A percentile compares a stretch with the other conserved stretches of the same genome.
Conservation (phyloP, 1,140 invertebrate species). For the Drosophila pectinifera region DNA sequence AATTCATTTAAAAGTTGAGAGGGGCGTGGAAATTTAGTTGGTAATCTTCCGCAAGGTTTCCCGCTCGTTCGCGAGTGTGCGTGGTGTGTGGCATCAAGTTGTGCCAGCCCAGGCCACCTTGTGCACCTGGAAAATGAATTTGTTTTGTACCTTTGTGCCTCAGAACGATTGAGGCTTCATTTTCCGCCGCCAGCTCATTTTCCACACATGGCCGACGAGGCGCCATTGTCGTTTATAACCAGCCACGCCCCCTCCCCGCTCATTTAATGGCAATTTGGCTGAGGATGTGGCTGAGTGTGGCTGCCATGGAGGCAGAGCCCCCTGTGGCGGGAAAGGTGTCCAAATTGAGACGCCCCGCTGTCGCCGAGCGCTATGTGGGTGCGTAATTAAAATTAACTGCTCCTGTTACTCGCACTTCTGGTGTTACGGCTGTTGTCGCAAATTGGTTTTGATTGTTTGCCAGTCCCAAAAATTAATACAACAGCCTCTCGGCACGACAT, state of each 20-base stretch:
- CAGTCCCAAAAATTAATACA: conserved; percentile 54
- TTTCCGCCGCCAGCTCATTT: conserved; percentile 56
- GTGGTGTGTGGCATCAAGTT: conserved; percentile 8
- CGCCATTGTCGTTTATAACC: conserved; percentile 75
- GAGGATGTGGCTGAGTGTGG: conserved; percentile 6
- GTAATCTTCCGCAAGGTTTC: conserved; percentile 39
- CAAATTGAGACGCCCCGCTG: conserved; percentile 75
- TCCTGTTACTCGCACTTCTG: conserved; percentile 43
- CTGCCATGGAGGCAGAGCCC: neutral
- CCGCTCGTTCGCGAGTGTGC: conserved; percentile 4
- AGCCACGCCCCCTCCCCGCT: conserved; percentile 24
- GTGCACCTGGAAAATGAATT: conserved; percentile 70
- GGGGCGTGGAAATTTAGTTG: conserved; percentile 34
- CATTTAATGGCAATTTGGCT: conserved; percentile 75
- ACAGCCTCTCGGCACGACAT: conserved; percentile 38
- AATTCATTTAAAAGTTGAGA: conserved; percentile 40
- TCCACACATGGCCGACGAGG: conserved; percentile 59
- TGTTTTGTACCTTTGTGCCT: conserved; percentile 75
- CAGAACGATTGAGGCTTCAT: conserved; percentile 72
- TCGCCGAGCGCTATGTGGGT: conserved; percentile 55
- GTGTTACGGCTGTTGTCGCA: conserved; percentile 46
- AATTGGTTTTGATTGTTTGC: conserved; percentile 80
- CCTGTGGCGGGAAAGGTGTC: conserved; percentile 61
- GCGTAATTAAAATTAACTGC: conserved; percentile 83
- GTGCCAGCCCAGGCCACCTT: conserved; percentile 19